A percentile compares a stretch with the other conserved stretches of the same genome.
phyloP scores from a whole-genome alignment of 2,888 invertebrate species.

The Sabellastarte sp. region DNA sequence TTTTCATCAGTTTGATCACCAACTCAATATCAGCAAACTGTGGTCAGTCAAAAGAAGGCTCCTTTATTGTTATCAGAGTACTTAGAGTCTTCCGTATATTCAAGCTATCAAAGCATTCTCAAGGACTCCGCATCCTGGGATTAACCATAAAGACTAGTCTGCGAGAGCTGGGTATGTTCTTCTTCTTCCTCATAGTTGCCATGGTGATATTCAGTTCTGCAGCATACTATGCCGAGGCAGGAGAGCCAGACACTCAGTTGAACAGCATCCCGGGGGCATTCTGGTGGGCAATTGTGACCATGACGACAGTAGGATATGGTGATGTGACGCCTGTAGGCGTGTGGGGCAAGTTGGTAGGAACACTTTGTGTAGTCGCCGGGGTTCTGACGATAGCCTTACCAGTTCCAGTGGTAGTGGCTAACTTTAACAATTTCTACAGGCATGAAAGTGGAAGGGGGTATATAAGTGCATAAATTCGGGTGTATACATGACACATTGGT shows the following conservation, averaged over 20 bases:
- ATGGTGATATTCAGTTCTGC: constrained; percentile 54
- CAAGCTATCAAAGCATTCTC: constrained; percentile 55
- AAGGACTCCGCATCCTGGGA: constrained; percentile 53
- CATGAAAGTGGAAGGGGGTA: constrained; percentile 35
- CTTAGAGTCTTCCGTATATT: constrained; percentile 52
- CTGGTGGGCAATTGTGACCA: constrained; percentile 58
- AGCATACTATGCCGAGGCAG: constrained; percentile 53
- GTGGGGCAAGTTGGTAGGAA: constrained; percentile 37
- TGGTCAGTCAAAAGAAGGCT: constrained; percentile 35
- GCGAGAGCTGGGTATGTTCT: constrained; percentile 53
- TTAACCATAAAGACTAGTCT: constrained; percentile 52
- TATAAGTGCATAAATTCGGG: constrained; percentile 24
- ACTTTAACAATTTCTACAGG: constrained; percentile 40
- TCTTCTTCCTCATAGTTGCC: constrained; percentile 54
- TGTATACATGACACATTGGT: too few relatives aligned
- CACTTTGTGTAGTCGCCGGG: constrained; percentile 37
- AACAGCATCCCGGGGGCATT: constrained; percentile 55
- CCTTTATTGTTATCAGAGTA: constrained; percentile 45
- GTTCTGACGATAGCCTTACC: constrained; percentile 41
- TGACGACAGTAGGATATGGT: constrained; percentile 41
- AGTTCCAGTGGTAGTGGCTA: constrained; percentile 40
- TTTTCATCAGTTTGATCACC: constrained; percentile 46
- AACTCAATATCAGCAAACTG: constrained; percentile 37
- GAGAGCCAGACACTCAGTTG: constrained; percentile 40
- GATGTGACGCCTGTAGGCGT: constrained; percentile 41